phyloP scores from a whole-genome alignment of 2,888 invertebrate genomes.

The Amiota minor region DNA sequence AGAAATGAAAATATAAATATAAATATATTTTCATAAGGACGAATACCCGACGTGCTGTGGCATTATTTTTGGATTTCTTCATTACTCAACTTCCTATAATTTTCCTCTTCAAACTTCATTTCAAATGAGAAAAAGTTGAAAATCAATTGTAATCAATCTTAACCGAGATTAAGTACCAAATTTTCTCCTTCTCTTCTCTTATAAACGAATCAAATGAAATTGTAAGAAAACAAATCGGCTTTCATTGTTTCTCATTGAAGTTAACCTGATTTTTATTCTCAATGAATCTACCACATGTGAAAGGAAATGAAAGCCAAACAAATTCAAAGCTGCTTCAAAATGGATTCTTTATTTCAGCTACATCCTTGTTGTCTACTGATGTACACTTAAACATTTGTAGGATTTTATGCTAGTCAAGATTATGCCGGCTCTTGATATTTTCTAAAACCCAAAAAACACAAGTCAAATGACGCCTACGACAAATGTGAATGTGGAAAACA shows the following conservation, averaged over 20 bases:
- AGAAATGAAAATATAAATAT: background rate
- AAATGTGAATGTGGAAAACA: too few relatives aligned
- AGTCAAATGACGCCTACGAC: too few relatives aligned
- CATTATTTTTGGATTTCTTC: background rate
- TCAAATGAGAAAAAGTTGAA: background rate
- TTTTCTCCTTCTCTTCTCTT: background rate
- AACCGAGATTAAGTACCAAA: slow-evolving; percentile 2
- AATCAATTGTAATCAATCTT: slow-evolving; percentile 15
- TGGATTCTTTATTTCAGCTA: too few relatives aligned
- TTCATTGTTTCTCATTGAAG: background rate
- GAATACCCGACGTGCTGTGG: slow-evolving; percentile 12
- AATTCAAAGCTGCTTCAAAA: too few relatives aligned
- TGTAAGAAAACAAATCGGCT: slow-evolving; percentile 6
- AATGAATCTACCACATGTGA: slow-evolving; percentile 3
- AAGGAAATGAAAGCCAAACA: background rate
- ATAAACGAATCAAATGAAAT: slow-evolving; percentile 1
- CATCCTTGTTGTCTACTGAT: too few relatives aligned
- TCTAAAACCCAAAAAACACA: too few relatives aligned
- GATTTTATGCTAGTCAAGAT: too few relatives aligned
- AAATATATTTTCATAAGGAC: slow-evolving; percentile 4
- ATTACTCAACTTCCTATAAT: background rate
- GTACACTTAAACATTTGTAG: too few relatives aligned
- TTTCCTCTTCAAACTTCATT: too few relatives aligned
- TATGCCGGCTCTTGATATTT: too few relatives aligned
- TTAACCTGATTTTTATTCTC: background rate